Percentiles rank a stretch among this genome's conserved stretches.
Evolutionary conservation across 2,888 invertebrate genomes (phyloP).

Genomic region (Oasisia sp.): DNA sequence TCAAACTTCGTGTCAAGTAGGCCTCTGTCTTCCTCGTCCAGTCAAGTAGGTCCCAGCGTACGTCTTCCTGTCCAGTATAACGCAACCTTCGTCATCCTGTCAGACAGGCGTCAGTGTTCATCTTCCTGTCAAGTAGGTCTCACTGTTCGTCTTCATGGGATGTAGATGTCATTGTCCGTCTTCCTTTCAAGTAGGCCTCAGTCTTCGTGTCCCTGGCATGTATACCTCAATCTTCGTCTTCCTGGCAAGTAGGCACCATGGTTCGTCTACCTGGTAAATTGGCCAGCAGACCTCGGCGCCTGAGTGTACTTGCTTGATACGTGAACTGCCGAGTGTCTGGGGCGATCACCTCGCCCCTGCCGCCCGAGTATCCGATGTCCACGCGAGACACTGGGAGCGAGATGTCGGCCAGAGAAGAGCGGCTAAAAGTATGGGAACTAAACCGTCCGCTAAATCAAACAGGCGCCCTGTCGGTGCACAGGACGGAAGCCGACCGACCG

Average conservation of each 20-base stretch:
- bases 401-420: not conserved
- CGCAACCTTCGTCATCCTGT: too few species aligned
- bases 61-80: too few species aligned
- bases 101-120: too few species aligned
- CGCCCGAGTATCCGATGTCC: not conserved
- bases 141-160: too few species aligned
- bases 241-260: not conserved
- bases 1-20: too few species aligned
- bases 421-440: not conserved
- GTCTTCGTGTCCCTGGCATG: not conserved
- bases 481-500: not conserved
- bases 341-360: not conserved
- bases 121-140: too few species aligned
- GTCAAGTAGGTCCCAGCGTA: too few species aligned
- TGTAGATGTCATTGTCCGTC: too few species aligned
- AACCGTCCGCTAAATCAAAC: not conserved
- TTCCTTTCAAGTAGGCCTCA: not conserved
- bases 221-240: not conserved
- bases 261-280: not conserved
- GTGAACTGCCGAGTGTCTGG: not conserved
- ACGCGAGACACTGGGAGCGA: not conserved
- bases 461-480: not conserved
- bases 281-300: not conserved
- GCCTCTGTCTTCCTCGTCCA: too few species aligned
- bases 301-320: not conserved